A percentile compares a stretch with the other conserved stretches of the same genome.
These are phyloP conservation scores for Macrobrachium rosenbergii DNA, from an alignment of 1,140 invertebrate species.

Conservation along the genomic window DNA sequence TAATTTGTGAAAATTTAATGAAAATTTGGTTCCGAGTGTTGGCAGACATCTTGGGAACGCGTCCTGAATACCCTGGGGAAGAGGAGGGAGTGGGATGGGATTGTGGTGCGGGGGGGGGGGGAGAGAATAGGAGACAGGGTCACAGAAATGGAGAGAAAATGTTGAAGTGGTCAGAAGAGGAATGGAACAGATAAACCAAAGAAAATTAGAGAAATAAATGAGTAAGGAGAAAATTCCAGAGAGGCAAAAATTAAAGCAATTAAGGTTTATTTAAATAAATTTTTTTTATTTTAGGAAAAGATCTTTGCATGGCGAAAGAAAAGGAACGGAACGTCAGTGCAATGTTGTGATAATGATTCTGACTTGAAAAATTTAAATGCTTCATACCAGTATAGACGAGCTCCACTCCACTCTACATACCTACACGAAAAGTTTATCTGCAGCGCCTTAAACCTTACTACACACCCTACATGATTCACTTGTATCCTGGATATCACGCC, in stretches of 20 bases:
- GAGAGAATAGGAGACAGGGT: neutral
- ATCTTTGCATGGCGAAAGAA: neutral
- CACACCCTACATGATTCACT: too few species aligned
- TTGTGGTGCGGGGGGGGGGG: neutral
- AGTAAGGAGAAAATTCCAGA: neutral
- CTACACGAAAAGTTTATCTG: too few species aligned
- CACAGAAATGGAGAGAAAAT: neutral
- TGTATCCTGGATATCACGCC: too few species aligned
- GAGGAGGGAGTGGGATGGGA: neutral
- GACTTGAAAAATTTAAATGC: too few species aligned
- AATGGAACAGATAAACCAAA: neutral
- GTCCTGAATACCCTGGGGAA: neutral
- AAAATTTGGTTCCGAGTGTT: slow-evolving; percentile 49
- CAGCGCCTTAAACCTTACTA: too few species aligned
- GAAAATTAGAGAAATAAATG: neutral
- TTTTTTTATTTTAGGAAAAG: neutral
- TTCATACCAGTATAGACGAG: too few species aligned
- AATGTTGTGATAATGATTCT: too few species aligned
- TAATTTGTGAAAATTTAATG: slow-evolving; percentile 61
- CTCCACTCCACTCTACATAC: too few species aligned
- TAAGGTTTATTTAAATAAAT: neutral
- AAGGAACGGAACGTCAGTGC: neutral
- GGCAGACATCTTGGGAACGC: slow-evolving; percentile 1
- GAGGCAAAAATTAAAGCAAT: neutral
- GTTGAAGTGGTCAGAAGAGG: neutral